These are phyloP conservation scores for Enchytraeus crypticus DNA, from an alignment of 2,888 invertebrate genomes.

Conservation along the genomic window DNA sequence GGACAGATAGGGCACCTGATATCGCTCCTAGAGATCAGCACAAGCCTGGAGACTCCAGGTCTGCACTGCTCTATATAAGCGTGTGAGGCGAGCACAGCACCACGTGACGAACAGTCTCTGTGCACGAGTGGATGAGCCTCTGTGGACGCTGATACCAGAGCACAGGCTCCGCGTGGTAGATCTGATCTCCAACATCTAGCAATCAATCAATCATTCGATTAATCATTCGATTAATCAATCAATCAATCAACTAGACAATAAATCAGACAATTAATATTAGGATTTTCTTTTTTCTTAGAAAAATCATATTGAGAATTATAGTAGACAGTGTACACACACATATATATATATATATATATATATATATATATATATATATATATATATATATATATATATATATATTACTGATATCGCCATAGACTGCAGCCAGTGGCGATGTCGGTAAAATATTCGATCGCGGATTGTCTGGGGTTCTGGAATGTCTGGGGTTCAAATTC, in stretches of 20 bases:
- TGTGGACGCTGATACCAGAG: conserved; percentile 78
- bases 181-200: conserved; percentile 37
- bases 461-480: too few species aligned
- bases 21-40: conserved; percentile 81
- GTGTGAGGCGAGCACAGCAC: conserved; percentile 78
- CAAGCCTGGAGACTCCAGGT: conserved; percentile 64
- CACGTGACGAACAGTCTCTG: conserved; percentile 59
- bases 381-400: too few species aligned
- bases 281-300: too few species aligned
- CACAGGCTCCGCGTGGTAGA: conserved; percentile 65
- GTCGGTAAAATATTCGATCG: too few species aligned
- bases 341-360: too few species aligned
- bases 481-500: too few species aligned
- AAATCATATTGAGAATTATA: too few species aligned
- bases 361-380: too few species aligned
- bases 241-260: background rate
- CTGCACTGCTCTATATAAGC: conserved; percentile 90
- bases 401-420: too few species aligned
- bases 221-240: background rate
- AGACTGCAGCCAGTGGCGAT: too few species aligned
- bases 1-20: conserved; percentile 60
- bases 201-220: background rate
- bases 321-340: background rate
- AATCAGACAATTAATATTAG: too few species aligned
- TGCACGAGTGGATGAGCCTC: conserved; percentile 67